phyloP scores from a whole-genome alignment of 2,888 invertebrate genomes.

The Acanthopleura granulata region DNA sequence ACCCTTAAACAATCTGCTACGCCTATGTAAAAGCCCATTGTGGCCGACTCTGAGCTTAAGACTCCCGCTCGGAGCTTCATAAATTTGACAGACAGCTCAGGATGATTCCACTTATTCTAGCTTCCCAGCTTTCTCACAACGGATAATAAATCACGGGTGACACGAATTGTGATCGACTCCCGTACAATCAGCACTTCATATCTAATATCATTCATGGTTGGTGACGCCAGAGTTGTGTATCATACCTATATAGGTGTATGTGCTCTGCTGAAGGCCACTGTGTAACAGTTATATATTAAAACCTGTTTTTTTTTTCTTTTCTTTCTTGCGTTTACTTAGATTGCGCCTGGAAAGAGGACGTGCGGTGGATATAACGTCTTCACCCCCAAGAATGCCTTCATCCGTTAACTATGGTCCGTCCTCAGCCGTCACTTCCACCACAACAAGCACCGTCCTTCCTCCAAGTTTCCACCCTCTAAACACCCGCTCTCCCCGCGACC shows the following conservation, averaged over 20 bases:
- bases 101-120: no score
- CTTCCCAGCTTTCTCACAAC: no score
- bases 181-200: no score
- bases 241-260: no score
- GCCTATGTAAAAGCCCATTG: not conserved
- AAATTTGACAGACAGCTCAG: not conserved
- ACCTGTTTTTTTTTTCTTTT: not conserved
- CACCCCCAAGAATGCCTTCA: not conserved
- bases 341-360: not conserved
- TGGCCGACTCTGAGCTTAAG: not conserved
- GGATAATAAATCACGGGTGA: no score
- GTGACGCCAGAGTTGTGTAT: no score
- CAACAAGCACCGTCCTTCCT: not conserved
- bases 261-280: no score
- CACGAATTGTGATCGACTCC: no score
- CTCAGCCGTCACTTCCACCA: not conserved
- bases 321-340: not conserved
- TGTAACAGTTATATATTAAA: no score
- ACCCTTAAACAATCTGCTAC: not conserved
- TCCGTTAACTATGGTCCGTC: not conserved
- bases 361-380: not conserved
- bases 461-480: conserved; percentile 6
- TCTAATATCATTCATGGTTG: no score
- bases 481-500: not conserved
- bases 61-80: not conserved